Percentiles rank a stretch among this genome's conserved stretches.
These are phyloP conservation scores for Lithophane semibrunnea DNA, from an alignment of 2,888 invertebrate species.

Conservation along the genomic window DNA sequence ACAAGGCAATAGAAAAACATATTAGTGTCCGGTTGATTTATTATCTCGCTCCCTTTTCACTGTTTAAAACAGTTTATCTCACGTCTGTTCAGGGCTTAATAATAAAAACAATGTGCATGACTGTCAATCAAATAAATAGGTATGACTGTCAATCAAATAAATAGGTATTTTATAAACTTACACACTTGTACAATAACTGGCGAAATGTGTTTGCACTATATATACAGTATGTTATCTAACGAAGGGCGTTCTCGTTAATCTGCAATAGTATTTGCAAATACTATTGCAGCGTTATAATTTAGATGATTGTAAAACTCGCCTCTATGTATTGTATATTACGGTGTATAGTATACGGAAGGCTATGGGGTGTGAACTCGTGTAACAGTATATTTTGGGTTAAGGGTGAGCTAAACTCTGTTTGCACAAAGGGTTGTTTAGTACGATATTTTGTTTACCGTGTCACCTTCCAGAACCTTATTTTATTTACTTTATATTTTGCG, in stretches of 20 bases:
- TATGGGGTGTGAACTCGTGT: not conserved
- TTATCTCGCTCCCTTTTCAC: slow-evolving; percentile 18
- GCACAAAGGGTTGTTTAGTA: slow-evolving; percentile 23
- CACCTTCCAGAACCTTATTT: slow-evolving; percentile 1
- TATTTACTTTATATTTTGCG: not conserved
- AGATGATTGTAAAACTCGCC: not conserved
- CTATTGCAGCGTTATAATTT: no score
- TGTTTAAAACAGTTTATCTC: slow-evolving; percentile 10
- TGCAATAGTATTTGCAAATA: no score
- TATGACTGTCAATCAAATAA: no score
- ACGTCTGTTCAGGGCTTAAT: not conserved
- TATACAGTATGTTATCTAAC: no score
- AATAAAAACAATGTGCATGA: not conserved
- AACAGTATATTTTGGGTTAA: slow-evolving; percentile 25
- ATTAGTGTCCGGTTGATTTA: slow-evolving; percentile 36
- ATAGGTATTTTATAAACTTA: no score
- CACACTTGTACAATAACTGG: no score
- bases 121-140: no score
- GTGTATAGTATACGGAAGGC: not conserved
- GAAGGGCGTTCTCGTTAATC: no score
- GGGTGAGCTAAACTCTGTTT: slow-evolving; percentile 20
- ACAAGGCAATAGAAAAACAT: slow-evolving; percentile 15
- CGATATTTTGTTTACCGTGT: slow-evolving; percentile 22
- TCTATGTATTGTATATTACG: not conserved
- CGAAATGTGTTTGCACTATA: no score